Base-by-base conservation (phyloP, 2,797 vertebrate genomes). In the Galagoides demidoff region DNA sequence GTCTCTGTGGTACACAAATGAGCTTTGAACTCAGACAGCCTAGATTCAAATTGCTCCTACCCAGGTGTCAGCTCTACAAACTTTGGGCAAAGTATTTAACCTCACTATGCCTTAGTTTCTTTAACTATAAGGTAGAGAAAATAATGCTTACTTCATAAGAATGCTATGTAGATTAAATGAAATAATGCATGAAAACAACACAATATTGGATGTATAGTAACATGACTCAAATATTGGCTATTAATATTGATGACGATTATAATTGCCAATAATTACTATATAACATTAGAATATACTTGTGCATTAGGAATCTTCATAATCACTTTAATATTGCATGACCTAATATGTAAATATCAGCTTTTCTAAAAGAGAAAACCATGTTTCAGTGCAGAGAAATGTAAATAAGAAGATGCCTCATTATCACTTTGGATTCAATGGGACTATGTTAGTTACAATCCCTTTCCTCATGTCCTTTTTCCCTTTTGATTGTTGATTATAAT, bases 381-480 rank as follows among this genome's bases (percentile, higher is more conserved):
- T 7, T 85, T 37, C 74, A 94, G 74, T 14, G 12, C 7, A 66
- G 12, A 8, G 31, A 94, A 92, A 63, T 89, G 64, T 92, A 94
- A 92, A 94, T 81, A 92, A 7, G 27, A 89, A 7, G 92, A 79
- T 52, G 92, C 97, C 92, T 96, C 74, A 88, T 78, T 39, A 57
- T 11, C 66, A 89, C 78, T 94, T 59, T 89, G 68, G 82, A 92
- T 31, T 68, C 52, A 39, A 79, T 71, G 83, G 43, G 37, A 61
- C 8, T 66, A 88, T 95, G 82, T 83, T 59, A 22, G 10, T 95
- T 82, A 78, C 3, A 96, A 34, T 94, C 55, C 61, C 94, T 98
- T 68, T 61, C 39, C 16, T 45, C 0, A 2, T 45, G 77, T 82
- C 4, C 82, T 55, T 52, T 43, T 93, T 71, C 90, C 85, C 76